Evolutionary conservation across 1,140 invertebrate species (phyloP), one percentile per base, ranked within the genome.

Genomic region (Achatina immaculata): DNA sequence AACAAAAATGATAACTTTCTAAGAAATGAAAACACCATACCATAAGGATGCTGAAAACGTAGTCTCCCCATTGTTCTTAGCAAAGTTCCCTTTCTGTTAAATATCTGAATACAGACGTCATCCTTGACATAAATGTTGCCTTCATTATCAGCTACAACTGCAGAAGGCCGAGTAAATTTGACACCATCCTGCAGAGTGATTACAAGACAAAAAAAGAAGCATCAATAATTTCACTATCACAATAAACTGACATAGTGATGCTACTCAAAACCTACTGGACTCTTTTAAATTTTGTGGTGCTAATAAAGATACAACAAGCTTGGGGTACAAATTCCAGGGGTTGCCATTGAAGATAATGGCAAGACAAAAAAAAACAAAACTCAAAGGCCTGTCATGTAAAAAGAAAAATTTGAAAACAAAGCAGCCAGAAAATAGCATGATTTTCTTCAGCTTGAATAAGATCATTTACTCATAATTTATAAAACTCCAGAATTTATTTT

Each of bases 61-160:
- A 62, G 48, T 16, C 38, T 58, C 34, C 83, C 86, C 42, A 86
- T 75, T 2, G 68, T 76, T 36, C 77, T 42, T 0, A 86, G n/a
- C 11, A 81, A 34, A 34, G 43, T 62, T 21, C 86, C 83, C 19
- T 79, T 11, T 14, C 14, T 4, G n/a, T 80, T 77, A 84, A 86
- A 88, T 24, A 85, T 75, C 69, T 80, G 80, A 36, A 88, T 83
- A 58, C 80, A 83, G 11, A 42, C 0, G 68, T 86, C 85, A 84
- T 88, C 87, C 55, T 88, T 88, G 24, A 88, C 86, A 86, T 86
- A 88, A 1, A 88, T 79, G n/a, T 87, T 81, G 75, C 86, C 84
- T 66, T 75, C 81, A 6, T 85, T 55, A 68, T 88, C 87, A 9
- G 86, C 78, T 34, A 88, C 85, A 14, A 87, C 79, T 31, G 87